phyloP scores from a whole-genome alignment of 92 coral and sea anemone species.

The Parazoanthus swiftii region DNA sequence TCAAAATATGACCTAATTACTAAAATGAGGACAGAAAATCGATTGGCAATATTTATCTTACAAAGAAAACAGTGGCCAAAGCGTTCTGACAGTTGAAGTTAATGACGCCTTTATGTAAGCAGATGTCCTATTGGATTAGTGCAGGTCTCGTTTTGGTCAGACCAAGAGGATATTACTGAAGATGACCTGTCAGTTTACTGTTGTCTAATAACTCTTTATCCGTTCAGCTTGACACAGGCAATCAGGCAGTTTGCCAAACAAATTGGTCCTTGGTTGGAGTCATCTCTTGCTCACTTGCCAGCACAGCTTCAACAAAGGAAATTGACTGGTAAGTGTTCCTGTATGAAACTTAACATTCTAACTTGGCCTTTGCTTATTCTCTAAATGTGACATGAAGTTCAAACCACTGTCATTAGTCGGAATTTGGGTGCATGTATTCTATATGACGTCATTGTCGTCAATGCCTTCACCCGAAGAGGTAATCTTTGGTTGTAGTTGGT shows the following conservation, averaged over 20 bases:
- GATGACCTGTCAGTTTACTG: neutral
- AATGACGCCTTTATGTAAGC: no score
- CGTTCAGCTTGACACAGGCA: constrained; percentile 89
- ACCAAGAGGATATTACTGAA: neutral
- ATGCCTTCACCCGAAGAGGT: no score
- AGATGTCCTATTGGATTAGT: neutral
- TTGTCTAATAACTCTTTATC: neutral
- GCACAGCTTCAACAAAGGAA: constrained; percentile 83
- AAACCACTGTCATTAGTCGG: no score
- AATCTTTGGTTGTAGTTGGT: no score
- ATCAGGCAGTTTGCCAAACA: constrained; percentile 98
- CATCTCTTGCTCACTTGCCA: constrained; percentile 92
- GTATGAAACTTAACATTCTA: neutral
- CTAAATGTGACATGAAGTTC: neutral
- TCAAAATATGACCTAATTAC: no score
- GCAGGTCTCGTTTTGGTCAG: neutral
- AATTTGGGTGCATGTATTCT: no score
- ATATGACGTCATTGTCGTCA: no score
- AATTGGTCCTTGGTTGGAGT: constrained; percentile 87
- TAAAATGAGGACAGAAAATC: no score
- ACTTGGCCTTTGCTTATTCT: no score
- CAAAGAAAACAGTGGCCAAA: no score
- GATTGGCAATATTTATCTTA: no score
- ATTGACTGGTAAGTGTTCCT: constrained; percentile 64
- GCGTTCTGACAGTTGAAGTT: no score